Conservation (phyloP, 2,888 invertebrate genomes). For the Microdon myrmicae region DNA sequence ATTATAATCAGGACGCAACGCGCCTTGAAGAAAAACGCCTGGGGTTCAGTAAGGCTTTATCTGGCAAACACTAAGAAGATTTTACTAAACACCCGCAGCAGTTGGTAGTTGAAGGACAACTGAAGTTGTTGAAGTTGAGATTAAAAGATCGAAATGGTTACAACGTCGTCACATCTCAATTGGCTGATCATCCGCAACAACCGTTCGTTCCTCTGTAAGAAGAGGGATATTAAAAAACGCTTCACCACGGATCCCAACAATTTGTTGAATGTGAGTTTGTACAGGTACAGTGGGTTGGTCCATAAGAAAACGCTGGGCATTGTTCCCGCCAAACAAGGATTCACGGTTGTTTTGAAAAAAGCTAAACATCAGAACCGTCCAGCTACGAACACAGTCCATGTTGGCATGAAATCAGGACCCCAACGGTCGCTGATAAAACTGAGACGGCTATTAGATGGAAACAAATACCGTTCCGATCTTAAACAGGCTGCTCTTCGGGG, state of each 20-base stretch:
- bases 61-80: too few relatives aligned
- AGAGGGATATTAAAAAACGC: slow-evolving; percentile 66
- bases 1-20: too few relatives aligned
- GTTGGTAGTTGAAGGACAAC: too few relatives aligned
- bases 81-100: too few relatives aligned
- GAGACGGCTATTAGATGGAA: slow-evolving; percentile 80
- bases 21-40: too few relatives aligned
- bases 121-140: too few relatives aligned
- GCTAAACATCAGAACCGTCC: slow-evolving; percentile 78
- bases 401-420: slow-evolving; percentile 88
- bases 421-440: slow-evolving; percentile 87
- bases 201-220: slow-evolving; percentile 66
- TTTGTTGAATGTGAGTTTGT: slow-evolving; percentile 90
- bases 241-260: slow-evolving; percentile 82
- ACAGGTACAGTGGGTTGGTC: slow-evolving; percentile 93
- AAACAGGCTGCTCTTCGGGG: slow-evolving; percentile 86
- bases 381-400: slow-evolving; percentile 77
- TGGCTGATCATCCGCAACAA: slow-evolving; percentile 68
- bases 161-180: slow-evolving; percentile 65
- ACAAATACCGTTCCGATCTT: slow-evolving; percentile 90
- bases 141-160: too few relatives aligned
- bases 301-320: slow-evolving; percentile 92
- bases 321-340: slow-evolving; percentile 90
- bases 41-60: too few relatives aligned
- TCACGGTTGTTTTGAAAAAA: slow-evolving; percentile 90